Evolutionary conservation across 1,140 invertebrate genomes (phyloP), one percentile per base, ranked within the genome.

Genomic region (Drosophila neocordata): DNA sequence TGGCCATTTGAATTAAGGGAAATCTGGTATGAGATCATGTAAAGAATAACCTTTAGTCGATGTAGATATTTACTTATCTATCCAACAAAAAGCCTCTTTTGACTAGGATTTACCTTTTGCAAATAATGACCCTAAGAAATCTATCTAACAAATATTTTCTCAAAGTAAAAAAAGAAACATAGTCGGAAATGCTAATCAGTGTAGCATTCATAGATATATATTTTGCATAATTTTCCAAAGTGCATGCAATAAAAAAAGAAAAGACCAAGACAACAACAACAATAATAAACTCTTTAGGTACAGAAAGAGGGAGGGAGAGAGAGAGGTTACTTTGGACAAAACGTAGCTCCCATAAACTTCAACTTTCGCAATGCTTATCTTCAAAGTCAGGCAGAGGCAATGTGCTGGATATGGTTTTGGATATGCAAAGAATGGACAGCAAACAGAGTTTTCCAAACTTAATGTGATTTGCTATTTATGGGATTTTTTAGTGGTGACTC

Each of bases 391-490:
- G 72, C 41, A 20, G 41, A 11, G 27, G 27, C 4, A 31, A 31
- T 31, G 27, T 20, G 18, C 8, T 20, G 41, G 41, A 48, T 48
- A n/a, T 48, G 41, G 41, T 20, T 48, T 60, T 67, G 77, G 73
- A 85, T 81, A 85, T 87, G 82, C 83, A 88, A 82, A 85, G 58
- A 82, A 82, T 52, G 67, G 67, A 84, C 69, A 70, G 60, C 63
- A 58, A 73, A 60, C 63, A 58, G 58, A 75, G 62, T 87, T 77
- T 72, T 63, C 74, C 41, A 74, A 87, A 88, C 82, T 87, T 87
- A 87, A 87, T 87, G 82, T 88, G 82, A 87, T 87, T 87, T 88
- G 66, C 82, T 88, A 87, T 87, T 87, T 87, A 87, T 87, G 83
- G 83, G 73, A 85, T 68, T 83, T 83, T 83, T 79, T 73, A 61